Evolutionary conservation across 2,113 vertebrate genomes (phyloP), one percentile per base, ranked within the genome.

Genomic region (Carassius auratus): DNA sequence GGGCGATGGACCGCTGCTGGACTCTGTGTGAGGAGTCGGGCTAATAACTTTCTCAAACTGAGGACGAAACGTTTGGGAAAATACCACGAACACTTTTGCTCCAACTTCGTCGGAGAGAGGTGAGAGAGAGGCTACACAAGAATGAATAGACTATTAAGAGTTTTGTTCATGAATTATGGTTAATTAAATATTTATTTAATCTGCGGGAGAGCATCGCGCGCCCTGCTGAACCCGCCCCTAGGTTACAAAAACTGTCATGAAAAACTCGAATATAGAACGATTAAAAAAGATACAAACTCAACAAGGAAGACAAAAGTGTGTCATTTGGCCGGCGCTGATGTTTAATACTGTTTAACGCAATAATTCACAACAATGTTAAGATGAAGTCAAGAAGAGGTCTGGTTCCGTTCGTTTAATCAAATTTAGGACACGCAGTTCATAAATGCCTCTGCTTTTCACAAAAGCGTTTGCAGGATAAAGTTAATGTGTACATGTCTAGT

Each of bases 161-260:
- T 66, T 74, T 33, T 76, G 69, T 45, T 62, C 36, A 64, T 68
- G 59, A 84, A 66, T 66, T 33, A 59, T 73, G 45, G 62, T 76
- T 55, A 59, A 81, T 84, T 68, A 86, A 86, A 84, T 81, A 81
- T 86, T 81, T 86, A 84, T 61, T 3, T 69, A 73, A 73, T 86
- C 45, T 80, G 57, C 64, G 69, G 38, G 23, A 62, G 81, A 69
- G 87, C 76, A 86, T 80, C 84, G 84, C 75, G 66, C 52, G n/a
- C 8, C 57, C 33, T 36, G n/a, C 75, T 45, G 85, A 76, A 45
- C 30, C 45, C 75, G 83, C 71, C 26, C 74, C 71, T 77, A 55
- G 8, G 69, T 52, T n/a, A 69, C 30, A 45, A 61, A 81, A 81
- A 55, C 50, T 85, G 76, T 30, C n/a, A 10, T 52, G 52, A 61